Conservation (phyloP, 2,797 vertebrate species). For the Sciurus carolinensis region DNA sequence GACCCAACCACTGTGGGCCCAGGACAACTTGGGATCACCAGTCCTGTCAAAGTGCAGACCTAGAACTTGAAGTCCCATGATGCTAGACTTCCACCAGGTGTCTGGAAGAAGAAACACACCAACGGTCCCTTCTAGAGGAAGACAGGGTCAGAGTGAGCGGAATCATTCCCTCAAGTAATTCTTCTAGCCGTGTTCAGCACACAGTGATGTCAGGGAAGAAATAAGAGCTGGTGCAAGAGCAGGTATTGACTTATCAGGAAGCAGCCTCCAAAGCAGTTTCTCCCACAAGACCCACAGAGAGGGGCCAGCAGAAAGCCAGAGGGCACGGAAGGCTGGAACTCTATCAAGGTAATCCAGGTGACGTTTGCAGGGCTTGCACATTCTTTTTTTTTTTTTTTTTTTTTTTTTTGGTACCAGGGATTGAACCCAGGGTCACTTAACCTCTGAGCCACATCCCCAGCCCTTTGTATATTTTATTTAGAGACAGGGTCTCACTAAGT, state of each 20-base stretch:
- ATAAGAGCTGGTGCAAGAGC: neutral
- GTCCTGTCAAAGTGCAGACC: neutral
- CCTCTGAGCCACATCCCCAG: too few relatives aligned
- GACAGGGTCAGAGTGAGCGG: neutral
- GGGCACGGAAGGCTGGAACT: neutral
- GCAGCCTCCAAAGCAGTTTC: neutral
- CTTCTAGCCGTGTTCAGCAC: neutral
- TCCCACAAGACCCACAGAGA: neutral
- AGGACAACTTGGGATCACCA: too few relatives aligned
- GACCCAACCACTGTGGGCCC: neutral
- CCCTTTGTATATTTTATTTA: too few relatives aligned
- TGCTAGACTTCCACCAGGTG: neutral
- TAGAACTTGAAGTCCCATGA: neutral
- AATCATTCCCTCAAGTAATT: neutral
- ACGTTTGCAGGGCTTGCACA: neutral
- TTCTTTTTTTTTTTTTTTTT: too few relatives aligned
- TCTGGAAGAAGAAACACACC: neutral
- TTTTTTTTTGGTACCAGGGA: too few relatives aligned
- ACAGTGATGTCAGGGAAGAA: neutral
- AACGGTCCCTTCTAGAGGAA: neutral
- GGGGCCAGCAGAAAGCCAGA: neutral
- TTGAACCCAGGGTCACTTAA: too few relatives aligned
- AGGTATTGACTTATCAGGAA: too few relatives aligned
- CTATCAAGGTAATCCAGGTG: neutral
- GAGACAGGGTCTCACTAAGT: too few relatives aligned